Base-by-base conservation (phyloP, 2,113 vertebrate genomes). In the Corythornis cristatus region DNA sequence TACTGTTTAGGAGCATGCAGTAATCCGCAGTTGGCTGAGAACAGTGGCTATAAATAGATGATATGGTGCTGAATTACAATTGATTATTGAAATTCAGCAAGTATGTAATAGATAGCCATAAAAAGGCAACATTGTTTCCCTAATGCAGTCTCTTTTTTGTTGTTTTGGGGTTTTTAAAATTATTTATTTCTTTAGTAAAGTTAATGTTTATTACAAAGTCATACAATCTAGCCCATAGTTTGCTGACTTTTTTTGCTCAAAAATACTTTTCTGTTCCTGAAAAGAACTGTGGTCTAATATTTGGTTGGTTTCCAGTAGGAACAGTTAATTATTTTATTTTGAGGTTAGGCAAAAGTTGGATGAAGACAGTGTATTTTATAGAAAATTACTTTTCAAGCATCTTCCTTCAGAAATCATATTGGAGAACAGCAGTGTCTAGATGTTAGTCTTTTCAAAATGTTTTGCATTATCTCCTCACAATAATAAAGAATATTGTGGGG, bases 61-160 rank as follows among this genome's bases (percentile, higher is more conserved):
- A 88, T 88, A 88, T 75, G 94, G 85, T 88, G 65, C 85, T 95
- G 87, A 96, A 94, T 96, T 90, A 90, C 83, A 95, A 93, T 88
- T 81, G 40, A 53, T 88, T 88, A 78, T 75, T 93, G 80, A 96
- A 80, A 91, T 95, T 80, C 89, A 83, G 61, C 53, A 86, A 29
- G 77, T 78, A 60, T 77, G 61, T 74, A 85, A 70, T 12, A 93
- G 86, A 92, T 85, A 95, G 60, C 35, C 60, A 74, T 80, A 83
- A 83, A 88, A 90, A 83, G 74, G 37, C 77, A 93, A 61, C 72
- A 64, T 60, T 78, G 8, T 90, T 92, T 71, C 42, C 68, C 50
- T 92, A 83, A 70, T 15, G 14, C 28, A 48, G 20, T 35, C 6
- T 79, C n/a, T 67, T 12, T 45, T 58, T 12, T 21, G 5, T 60